A percentile compares a stretch with the other conserved stretches of the same genome.
Evolutionary conservation across 2,888 invertebrate genomes (phyloP).

Genomic region (Drosophila robusta): DNA sequence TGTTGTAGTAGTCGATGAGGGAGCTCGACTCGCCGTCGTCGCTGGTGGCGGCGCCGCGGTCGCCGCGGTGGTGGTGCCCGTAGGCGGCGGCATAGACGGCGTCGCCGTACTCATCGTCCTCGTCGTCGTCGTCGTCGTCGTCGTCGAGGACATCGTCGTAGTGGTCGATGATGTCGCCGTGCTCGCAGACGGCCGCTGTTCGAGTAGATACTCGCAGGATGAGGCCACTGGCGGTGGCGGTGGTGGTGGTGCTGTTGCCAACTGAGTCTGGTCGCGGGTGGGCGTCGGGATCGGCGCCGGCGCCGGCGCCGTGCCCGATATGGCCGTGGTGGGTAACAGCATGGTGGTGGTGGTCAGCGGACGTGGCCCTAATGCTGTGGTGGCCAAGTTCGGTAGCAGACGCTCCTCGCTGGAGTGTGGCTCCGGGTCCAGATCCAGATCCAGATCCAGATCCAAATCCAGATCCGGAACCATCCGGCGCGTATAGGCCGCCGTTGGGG

Average conservation of each 20-base stretch:
- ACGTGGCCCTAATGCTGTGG: slow-evolving; percentile 63
- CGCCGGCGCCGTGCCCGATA: slow-evolving; percentile 30
- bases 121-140: slow-evolving; percentile 73
- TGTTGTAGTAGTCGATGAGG: slow-evolving; percentile 87
- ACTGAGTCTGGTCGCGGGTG: not conserved
- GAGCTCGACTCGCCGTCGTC: slow-evolving; percentile 86
- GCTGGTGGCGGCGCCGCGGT: slow-evolving; percentile 77
- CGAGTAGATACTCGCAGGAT: slow-evolving; percentile 84
- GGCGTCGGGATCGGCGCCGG: slow-evolving; percentile 5
- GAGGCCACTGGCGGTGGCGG: slow-evolving; percentile 68
- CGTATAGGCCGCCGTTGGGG: slow-evolving; percentile 21
- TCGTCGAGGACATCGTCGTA: slow-evolving; percentile 82
- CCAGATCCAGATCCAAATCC: slow-evolving; percentile 29
- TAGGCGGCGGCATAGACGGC: slow-evolving; percentile 85
- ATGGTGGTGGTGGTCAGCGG: slow-evolving; percentile 69
- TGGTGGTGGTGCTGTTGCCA: slow-evolving; percentile 21
- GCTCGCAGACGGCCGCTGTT: slow-evolving; percentile 74
- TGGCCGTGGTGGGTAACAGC: slow-evolving; percentile 72
- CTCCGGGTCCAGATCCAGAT: slow-evolving; percentile 28
- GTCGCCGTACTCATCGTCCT: slow-evolving; percentile 81
- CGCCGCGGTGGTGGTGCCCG: slow-evolving; percentile 12
- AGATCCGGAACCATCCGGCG: slow-evolving; percentile 32
- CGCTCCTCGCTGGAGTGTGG: slow-evolving; percentile 66
- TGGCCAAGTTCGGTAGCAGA: slow-evolving; percentile 67
- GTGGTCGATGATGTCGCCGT: slow-evolving; percentile 36